phyloP scores from a whole-genome alignment of 1,140 invertebrate species.

The Aphaenogaster rudis region DNA sequence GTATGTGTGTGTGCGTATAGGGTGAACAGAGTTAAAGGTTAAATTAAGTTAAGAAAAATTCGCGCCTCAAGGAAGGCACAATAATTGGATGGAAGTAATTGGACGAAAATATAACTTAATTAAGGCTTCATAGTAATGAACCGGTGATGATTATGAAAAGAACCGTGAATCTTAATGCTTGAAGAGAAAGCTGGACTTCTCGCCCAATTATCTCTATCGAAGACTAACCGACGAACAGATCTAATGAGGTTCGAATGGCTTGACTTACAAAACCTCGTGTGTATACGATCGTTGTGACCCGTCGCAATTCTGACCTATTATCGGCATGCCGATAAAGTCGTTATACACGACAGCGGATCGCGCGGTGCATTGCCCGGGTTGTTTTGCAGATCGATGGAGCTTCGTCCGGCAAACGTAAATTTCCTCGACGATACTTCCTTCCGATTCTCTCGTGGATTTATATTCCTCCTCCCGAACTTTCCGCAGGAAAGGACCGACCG shows the following conservation, averaged over 20 bases:
- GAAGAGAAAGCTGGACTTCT: neutral
- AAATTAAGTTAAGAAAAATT: conserved; percentile 1
- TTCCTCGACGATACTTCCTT: conserved; percentile 51
- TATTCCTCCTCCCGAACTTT: conserved; percentile 44
- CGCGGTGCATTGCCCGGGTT: conserved; percentile 62
- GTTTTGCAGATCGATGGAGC: conserved; percentile 54
- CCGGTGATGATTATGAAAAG: conserved; percentile 17
- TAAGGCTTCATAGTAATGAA: conserved; percentile 9
- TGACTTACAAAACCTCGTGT: conserved; percentile 80
- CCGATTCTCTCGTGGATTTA: conserved; percentile 51
- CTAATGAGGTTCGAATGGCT: conserved; percentile 82
- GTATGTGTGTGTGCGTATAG: neutral
- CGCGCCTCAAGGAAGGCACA: neutral
- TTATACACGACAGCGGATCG: conserved; percentile 60
- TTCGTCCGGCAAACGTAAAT: conserved; percentile 51
- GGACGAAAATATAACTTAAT: neutral
- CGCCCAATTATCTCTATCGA: conserved; percentile 63
- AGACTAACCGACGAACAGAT: conserved; percentile 78
- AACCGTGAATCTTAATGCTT: neutral
- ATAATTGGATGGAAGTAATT: conserved; percentile 21
- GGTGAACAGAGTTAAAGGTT: neutral
- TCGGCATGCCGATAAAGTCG: conserved; percentile 63
- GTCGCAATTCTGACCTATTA: conserved; percentile 53
- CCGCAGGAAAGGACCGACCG: conserved; percentile 17
- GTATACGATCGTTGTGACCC: conserved; percentile 38